These are phyloP conservation scores for Marcusenius ussheri DNA, from an alignment of 2,113 vertebrate genomes.

Conservation along the genomic window DNA sequence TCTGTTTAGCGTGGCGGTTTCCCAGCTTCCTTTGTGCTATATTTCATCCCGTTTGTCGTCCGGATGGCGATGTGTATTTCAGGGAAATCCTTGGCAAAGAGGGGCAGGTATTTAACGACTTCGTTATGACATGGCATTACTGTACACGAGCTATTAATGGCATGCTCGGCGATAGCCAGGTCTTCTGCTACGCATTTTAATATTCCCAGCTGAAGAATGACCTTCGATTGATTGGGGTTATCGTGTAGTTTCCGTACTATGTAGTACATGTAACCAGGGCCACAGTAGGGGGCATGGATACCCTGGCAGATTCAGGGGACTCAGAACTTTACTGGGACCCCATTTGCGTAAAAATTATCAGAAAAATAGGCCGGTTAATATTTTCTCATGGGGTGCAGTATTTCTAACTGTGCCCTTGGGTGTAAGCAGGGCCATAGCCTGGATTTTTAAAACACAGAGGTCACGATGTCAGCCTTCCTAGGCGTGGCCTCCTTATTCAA, in stretches of 20 bases:
- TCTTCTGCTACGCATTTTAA: neutral
- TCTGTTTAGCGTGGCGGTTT: neutral
- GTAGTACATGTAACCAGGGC: neutral
- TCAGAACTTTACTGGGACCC: neutral
- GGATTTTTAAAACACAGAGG: too few species aligned
- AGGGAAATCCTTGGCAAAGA: neutral
- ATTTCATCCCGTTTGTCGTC: neutral
- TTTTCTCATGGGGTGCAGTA: neutral
- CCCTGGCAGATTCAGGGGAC: neutral
- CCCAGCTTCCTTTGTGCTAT: neutral
- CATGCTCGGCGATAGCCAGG: neutral
- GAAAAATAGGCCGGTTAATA: neutral
- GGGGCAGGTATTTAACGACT: neutral
- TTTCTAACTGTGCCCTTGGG: neutral
- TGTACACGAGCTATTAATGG: neutral
- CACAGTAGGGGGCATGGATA: neutral
- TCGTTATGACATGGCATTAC: neutral
- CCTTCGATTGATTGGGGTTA: slow-evolving; percentile 10
- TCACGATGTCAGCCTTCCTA: too few species aligned
- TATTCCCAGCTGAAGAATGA: neutral
- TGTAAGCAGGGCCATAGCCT: neutral
- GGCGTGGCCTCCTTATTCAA: too few species aligned
- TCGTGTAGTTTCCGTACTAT: neutral
- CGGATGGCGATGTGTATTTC: neutral
- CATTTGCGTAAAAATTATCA: neutral